These are phyloP conservation scores for Chrysotoxum bicinctum DNA, from an alignment of 2,888 invertebrate genomes.

Conservation along the genomic window DNA sequence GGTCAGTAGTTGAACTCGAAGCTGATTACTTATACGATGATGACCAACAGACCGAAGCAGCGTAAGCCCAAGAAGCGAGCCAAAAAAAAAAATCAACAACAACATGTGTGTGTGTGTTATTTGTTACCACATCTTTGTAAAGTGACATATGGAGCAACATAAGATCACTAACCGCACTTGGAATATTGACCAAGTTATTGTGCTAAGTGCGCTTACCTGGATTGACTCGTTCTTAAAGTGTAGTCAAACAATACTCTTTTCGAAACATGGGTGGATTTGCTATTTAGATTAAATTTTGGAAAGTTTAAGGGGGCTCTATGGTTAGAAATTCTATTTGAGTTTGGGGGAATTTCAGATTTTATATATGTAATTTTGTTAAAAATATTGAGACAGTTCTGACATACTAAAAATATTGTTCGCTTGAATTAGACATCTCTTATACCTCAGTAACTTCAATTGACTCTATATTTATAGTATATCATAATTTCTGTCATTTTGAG, in stretches of 20 bases:
- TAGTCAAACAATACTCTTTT: slow-evolving; percentile 11
- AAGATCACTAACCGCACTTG: slow-evolving; percentile 40
- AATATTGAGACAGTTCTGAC: no score
- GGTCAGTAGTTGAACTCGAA: slow-evolving; percentile 69
- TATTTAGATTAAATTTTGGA: background rate
- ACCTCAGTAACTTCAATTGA: no score
- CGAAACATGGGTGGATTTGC: background rate
- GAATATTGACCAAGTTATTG: slow-evolving; percentile 59
- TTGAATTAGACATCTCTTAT: no score
- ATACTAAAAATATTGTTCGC: no score
- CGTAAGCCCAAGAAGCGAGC: slow-evolving; percentile 15
- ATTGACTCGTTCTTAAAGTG: slow-evolving; percentile 48
- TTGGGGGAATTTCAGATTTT: background rate
- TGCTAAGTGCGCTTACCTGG: slow-evolving; percentile 24
- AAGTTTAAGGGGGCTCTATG: background rate
- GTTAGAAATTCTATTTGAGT: background rate
- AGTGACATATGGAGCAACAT: slow-evolving; percentile 59
- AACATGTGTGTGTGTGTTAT: slow-evolving; percentile 2
- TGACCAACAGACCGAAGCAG: slow-evolving; percentile 30
- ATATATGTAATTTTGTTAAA: no score
- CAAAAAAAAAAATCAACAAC: slow-evolving; percentile 15
- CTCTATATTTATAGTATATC: no score
- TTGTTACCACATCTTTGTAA: slow-evolving; percentile 39
- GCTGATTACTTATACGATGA: slow-evolving; percentile 18
- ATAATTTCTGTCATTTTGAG: no score